Evolutionary conservation across 2,113 vertebrate species (phyloP), one percentile per base, ranked within the genome.

Genomic region (Grammomys dolichurus): DNA sequence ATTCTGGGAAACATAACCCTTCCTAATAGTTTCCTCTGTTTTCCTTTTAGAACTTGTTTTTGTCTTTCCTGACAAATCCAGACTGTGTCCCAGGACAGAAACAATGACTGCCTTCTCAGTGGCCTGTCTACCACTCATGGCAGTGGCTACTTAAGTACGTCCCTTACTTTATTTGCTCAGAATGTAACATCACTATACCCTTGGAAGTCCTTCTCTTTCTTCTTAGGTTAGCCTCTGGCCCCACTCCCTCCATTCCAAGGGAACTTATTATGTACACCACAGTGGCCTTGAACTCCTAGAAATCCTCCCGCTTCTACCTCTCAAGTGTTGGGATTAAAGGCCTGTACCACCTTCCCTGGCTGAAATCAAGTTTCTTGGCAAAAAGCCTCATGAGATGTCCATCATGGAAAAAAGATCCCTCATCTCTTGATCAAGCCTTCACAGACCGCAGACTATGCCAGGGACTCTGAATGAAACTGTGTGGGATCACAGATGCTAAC

Each of bases 41-140:
- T 91, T 90, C 58, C 36, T 86, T 91, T 31, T 78, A 70, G 60
- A 82, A 82, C 69, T 77, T 87, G 26, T 65, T 84, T 65, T 28
- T 16, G 33, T 58, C 51, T 92, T 84, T 89, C 20, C 17, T 88
- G 46, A 65, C 72, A 76, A 58, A 89, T 31, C 28, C 3, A 33
- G 12, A 33, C 51, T 67, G 26, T 60, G 31, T 40, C 26, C 20
- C 20, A 76, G 51, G 22, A 17, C 5, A 56, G 46, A 51, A 58
- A 26, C 77, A 31, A 40, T 78, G 13, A n/a, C 33, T 65, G 2
- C 76, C 69, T 90, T 67, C n/a, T 56, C 94, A 43, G 81, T 75
- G 60, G 0, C 46, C 5, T n/a, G 46, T 90, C 2, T 89, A 26
- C 19, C 19, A 28, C 22, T 65, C 11, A 76, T 22, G 10, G 24